A percentile compares a stretch with the other conserved stretches of the same genome.
Conservation (phyloP, 2,797 vertebrate genomes). For the Ceyx erithaca region DNA sequence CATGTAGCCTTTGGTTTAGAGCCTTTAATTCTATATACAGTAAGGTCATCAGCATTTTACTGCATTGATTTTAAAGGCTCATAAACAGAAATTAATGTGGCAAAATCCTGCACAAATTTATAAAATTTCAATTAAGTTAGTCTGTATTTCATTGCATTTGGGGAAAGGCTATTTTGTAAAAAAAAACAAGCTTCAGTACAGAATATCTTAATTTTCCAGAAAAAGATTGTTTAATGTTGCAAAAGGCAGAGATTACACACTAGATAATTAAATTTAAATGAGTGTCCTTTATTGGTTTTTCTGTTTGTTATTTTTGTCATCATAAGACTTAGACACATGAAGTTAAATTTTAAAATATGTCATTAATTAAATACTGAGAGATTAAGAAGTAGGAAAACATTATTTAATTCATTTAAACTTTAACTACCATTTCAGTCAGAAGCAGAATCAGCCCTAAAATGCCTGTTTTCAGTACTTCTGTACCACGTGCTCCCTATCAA, state of each 20-base stretch:
- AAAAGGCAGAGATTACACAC: background rate
- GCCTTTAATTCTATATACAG: background rate
- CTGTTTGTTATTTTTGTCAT: background rate
- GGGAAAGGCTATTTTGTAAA: background rate
- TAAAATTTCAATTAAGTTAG: conserved; percentile 10
- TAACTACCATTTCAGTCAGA: background rate
- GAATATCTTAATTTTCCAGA: background rate
- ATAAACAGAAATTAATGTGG: background rate
- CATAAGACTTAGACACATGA: background rate
- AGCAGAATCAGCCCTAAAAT: background rate
- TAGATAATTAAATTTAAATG: background rate
- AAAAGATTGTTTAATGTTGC: background rate
- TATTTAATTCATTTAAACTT: background rate
- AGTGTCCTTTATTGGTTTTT: background rate
- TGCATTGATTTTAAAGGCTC: conserved; percentile 5
- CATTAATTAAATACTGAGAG: background rate
- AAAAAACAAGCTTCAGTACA: background rate
- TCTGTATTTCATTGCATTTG: background rate
- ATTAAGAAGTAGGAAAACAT: background rate
- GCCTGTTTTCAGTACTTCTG: background rate
- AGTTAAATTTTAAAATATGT: background rate
- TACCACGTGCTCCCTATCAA: background rate
- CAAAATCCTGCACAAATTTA: conserved; percentile 2
- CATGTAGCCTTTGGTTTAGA: background rate
- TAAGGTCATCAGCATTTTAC: background rate